Conservation (phyloP, 2,113 vertebrate species). For the Thalassarche chlororhynchos region DNA sequence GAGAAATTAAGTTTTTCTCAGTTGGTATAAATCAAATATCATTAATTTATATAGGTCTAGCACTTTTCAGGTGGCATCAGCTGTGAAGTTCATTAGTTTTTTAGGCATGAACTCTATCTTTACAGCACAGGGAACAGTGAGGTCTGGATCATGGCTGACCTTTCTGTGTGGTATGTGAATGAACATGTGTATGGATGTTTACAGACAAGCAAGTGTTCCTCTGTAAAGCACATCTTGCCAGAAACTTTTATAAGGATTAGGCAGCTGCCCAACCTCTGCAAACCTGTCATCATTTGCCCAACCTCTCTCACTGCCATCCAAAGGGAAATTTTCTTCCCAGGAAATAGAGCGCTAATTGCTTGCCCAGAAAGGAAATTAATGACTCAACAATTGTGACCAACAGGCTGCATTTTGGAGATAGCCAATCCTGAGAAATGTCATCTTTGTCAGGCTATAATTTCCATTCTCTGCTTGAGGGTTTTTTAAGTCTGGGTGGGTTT, state of each 20-base stretch:
- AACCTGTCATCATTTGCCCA: not conserved
- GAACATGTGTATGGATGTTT: not conserved
- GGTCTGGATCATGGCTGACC: not conserved
- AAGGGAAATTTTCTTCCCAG: not conserved
- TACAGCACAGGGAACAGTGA: not conserved
- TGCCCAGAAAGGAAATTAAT: constrained; percentile 24
- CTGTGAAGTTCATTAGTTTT: not conserved
- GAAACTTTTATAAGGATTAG: not conserved
- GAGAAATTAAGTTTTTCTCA: not conserved
- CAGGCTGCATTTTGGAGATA: not conserved
- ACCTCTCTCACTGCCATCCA: not conserved
- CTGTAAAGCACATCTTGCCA: not conserved
- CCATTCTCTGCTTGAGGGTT: not conserved
- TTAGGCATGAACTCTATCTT: not conserved
- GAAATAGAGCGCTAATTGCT: not conserved
- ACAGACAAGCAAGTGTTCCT: not conserved
- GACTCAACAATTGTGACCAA: not conserved
- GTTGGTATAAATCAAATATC: not conserved
- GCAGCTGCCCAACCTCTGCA: not conserved
- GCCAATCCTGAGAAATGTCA: not conserved
- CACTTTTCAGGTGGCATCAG: not conserved
- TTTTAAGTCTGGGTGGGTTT: not conserved
- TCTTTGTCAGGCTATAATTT: not conserved
- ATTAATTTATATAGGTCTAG: not conserved
- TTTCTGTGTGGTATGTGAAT: not conserved